Evolutionary conservation across 2,113 vertebrate species (phyloP).

Genomic region (Corynorhinus townsendii): DNA sequence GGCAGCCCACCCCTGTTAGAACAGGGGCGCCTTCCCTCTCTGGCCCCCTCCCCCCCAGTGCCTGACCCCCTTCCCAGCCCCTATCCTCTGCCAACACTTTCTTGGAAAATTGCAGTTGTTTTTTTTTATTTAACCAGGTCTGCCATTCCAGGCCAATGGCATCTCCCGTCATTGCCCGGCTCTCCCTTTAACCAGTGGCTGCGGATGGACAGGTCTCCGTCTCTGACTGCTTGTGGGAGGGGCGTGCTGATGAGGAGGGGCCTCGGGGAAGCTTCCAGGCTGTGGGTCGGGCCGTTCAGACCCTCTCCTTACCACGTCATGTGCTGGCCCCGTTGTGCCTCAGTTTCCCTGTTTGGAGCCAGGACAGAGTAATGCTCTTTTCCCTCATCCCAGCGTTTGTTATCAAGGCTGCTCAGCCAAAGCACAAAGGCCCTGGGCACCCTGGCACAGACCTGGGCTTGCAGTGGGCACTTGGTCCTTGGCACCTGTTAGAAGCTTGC

Average conservation of each 20-base stretch:
- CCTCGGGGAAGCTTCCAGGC: background rate
- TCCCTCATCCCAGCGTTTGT: background rate
- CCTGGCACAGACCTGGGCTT: background rate
- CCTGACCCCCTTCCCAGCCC: background rate
- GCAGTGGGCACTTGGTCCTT: rapidly evolving
- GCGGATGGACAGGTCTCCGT: background rate
- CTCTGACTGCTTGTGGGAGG: background rate
- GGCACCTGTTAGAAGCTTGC: background rate
- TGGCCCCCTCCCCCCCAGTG: too few species aligned
- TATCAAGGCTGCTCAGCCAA: background rate
- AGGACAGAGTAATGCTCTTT: background rate
- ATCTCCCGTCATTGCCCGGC: background rate
- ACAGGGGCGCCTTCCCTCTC: background rate
- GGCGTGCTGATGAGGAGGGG: background rate
- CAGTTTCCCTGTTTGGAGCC: background rate
- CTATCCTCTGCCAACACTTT: background rate
- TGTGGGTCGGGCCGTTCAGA: background rate
- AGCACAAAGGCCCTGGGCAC: background rate
- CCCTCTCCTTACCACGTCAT: rapidly evolving
- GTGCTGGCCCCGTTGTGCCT: background rate
- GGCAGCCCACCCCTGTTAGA: background rate
- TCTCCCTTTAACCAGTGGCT: slow-evolving; percentile 29
- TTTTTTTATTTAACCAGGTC: background rate
- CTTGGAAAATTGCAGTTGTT: background rate
- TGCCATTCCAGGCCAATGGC: background rate